Evolutionary conservation across 2,888 invertebrate species (phyloP).

Genomic region (Plemyria rubiginata): DNA sequence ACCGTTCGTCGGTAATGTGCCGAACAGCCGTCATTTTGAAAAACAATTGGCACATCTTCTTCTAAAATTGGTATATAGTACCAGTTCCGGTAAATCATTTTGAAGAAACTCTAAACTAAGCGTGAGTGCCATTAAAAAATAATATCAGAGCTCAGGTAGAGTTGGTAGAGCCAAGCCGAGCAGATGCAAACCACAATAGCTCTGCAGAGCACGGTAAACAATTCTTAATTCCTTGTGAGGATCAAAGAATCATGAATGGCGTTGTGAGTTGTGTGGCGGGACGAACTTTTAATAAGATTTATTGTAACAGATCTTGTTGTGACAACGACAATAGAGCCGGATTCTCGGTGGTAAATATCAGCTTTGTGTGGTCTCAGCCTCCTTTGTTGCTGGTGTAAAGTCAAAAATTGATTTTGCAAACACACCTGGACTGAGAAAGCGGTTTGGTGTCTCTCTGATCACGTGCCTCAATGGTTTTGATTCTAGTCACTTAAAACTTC

Average conservation of each 20-base stretch:
- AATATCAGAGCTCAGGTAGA: conserved; percentile 26
- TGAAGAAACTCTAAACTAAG: too few relatives aligned
- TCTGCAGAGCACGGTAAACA: conserved; percentile 70
- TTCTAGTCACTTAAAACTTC: neutral
- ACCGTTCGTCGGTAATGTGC: too few relatives aligned
- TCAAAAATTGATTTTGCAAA: conserved; percentile 65
- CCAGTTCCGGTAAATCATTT: too few relatives aligned
- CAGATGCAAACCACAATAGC: conserved; percentile 75
- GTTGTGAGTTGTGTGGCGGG: conserved; percentile 70
- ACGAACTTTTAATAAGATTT: conserved; percentile 80
- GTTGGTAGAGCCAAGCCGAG: conserved; percentile 50
- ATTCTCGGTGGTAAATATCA: conserved; percentile 71
- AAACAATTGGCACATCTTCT: too few relatives aligned
- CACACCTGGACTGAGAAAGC: conserved; percentile 64
- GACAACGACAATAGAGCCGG: conserved; percentile 75
- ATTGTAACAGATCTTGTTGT: conserved; percentile 85
- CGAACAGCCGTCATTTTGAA: too few relatives aligned
- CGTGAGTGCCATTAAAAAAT: conserved; percentile 6
- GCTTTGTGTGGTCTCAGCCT: conserved; percentile 75
- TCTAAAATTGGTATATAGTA: too few relatives aligned
- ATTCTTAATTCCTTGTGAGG: conserved; percentile 62
- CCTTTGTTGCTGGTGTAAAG: conserved; percentile 64
- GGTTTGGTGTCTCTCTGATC: conserved; percentile 16
- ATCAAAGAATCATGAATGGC: conserved; percentile 71
- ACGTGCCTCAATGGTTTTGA: neutral